Evolutionary conservation across 2,888 invertebrate genomes (phyloP), one percentile per base, ranked within the genome.

Genomic region (Hemaris fuciformis): DNA sequence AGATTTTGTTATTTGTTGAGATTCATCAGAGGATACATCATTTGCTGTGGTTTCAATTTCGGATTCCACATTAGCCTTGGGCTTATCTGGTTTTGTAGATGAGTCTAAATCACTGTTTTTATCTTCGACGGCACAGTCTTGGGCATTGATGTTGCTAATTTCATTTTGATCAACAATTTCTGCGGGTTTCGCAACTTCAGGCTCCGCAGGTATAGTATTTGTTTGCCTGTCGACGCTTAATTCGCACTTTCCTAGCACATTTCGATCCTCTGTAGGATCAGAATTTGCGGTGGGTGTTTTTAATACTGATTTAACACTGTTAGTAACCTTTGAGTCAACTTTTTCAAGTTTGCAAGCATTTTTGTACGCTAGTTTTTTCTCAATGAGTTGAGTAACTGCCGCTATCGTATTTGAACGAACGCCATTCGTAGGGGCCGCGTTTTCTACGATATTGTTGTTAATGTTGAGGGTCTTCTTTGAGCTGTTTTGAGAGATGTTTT

Each of bases 371-470:
- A 86, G 64, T 64, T 91, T 93, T 66, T 91, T 92, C 58, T 80
- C 87, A 67, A 91, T 84, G 1, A 88, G 77, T 72, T 91, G 91
- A 63, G 80, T 86, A 10, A 90, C 91, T 25, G 90, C 88, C 41
- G 89, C 88, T 45, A 87, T 84, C 27, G 87, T 86, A 65, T 86
- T 88, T 3, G 86, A 81, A 61, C 85, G 79, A 22, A 89, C 89
- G 43, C 87, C 84, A 64, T 81, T 88, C 10, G 76, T 72, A n/a
- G 82, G 69, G 62, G 72, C 75, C 60, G 79, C 79, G 58, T 80
- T 88, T 48, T 91, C 91, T 1, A 92, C 88, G 13, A 92, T 81
- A 69, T 93, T 93, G 66, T 93, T 93, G 69, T 93, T 93, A 34
- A 91, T 92, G 71, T 91, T 93, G 64, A 91, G 76, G 27, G 88